Evolutionary conservation across 2,888 invertebrate genomes (phyloP).

Genomic region (Drosophila imparisetae): DNA sequence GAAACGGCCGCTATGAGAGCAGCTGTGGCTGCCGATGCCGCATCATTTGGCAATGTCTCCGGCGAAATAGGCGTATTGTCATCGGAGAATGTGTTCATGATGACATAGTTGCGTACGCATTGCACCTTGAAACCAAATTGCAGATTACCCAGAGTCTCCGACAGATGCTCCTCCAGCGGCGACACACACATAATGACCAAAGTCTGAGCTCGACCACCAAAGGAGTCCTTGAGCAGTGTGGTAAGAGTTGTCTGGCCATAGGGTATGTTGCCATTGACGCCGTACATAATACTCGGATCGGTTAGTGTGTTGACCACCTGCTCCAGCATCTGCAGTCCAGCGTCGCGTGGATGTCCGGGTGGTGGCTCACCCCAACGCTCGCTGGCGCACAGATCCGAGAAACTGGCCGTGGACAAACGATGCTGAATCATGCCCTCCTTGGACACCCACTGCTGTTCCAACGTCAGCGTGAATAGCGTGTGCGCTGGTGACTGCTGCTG

Average conservation of each 20-base stretch:
- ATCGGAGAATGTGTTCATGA: conserved; percentile 89
- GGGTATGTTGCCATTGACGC: conserved; percentile 82
- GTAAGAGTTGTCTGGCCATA: conserved; percentile 89
- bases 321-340: conserved; percentile 88
- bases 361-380: conserved; percentile 85
- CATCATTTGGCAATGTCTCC: conserved; percentile 53
- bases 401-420: conserved; percentile 90
- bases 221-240: conserved; percentile 89
- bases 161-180: conserved; percentile 88
- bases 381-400: conserved; percentile 88
- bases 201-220: conserved; percentile 91
- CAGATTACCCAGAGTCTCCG: conserved; percentile 89
- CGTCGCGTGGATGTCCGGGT: conserved; percentile 86
- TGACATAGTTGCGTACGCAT: conserved; percentile 89
- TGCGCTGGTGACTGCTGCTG: conserved; percentile 83
- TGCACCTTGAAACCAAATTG: conserved; percentile 89
- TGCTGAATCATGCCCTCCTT: conserved; percentile 89
- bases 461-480: conserved; percentile 89
- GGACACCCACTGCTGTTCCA: conserved; percentile 90
- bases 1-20: conserved; percentile 43
- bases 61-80: conserved; percentile 87
- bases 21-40: conserved; percentile 43
- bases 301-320: conserved; percentile 88
- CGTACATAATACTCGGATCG: conserved; percentile 83
- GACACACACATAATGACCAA: conserved; percentile 90